These are phyloP conservation scores for Phyllostomus hastatus DNA, from an alignment of 2,113 vertebrate genomes.

Conservation along the genomic window DNA sequence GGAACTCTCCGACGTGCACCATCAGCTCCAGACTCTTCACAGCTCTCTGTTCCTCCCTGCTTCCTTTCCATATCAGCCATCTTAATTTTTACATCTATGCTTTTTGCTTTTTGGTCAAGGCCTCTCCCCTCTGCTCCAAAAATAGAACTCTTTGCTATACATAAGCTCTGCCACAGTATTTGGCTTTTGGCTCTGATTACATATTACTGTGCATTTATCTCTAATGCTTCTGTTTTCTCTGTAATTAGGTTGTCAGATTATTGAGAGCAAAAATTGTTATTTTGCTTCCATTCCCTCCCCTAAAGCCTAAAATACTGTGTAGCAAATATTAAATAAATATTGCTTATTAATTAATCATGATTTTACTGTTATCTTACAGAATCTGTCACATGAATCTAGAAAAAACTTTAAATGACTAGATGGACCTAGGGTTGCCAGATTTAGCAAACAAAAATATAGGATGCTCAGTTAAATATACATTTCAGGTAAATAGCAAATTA, in stretches of 20 bases:
- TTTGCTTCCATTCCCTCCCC: background rate
- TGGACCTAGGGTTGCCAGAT: background rate
- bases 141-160: background rate
- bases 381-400: background rate
- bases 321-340: background rate
- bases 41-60: background rate
- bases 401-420: constrained; percentile 9
- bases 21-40: background rate
- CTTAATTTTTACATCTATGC: background rate
- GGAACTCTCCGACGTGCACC: no score
- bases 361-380: background rate
- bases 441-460: background rate
- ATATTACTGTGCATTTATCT: background rate
- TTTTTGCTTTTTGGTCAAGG: background rate
- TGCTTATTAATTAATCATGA: background rate
- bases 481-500: background rate
- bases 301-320: background rate
- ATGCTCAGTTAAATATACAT: background rate
- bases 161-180: background rate
- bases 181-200: background rate
- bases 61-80: no score
- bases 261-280: background rate
- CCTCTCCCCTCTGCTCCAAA: background rate
- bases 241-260: background rate
- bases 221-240: background rate